A percentile compares a stretch with the other conserved stretches of the same genome.
phyloP scores from a whole-genome alignment of 2,797 vertebrate species.

The Sardinella longiceps region DNA sequence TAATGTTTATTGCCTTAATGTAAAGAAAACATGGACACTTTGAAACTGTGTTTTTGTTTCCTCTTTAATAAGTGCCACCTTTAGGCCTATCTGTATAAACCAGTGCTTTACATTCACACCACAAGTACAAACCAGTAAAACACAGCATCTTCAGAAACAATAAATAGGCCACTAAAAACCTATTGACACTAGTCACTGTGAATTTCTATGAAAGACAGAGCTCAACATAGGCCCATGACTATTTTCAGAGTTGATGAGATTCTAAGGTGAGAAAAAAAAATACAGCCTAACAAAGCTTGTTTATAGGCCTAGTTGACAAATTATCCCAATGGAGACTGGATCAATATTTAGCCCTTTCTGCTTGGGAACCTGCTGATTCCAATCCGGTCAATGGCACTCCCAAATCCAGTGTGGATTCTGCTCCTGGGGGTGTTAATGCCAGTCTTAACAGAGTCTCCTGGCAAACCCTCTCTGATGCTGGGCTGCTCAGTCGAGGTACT shows the following conservation, averaged over 20 bases:
- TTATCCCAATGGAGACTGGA: neutral
- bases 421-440: constrained; percentile 31
- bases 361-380: constrained; percentile 38
- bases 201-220: neutral
- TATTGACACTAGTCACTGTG: neutral
- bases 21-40: neutral
- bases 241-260: neutral
- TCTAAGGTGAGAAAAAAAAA: neutral
- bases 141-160: neutral
- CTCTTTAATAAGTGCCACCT: neutral
- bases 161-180: neutral
- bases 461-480: neutral
- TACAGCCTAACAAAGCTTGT: neutral
- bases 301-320: neutral
- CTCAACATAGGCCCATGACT: neutral
- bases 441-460: neutral
- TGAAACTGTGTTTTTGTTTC: neutral
- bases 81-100: neutral
- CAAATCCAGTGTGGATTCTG: constrained; percentile 36
- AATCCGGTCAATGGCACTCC: constrained; percentile 46
- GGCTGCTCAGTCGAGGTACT: constrained; percentile 26
- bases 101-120: neutral
- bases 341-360: constrained; percentile 32
- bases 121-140: neutral
- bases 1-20: neutral